phyloP scores from a whole-genome alignment of 1,140 invertebrate genomes.

The Homarus americanus region DNA sequence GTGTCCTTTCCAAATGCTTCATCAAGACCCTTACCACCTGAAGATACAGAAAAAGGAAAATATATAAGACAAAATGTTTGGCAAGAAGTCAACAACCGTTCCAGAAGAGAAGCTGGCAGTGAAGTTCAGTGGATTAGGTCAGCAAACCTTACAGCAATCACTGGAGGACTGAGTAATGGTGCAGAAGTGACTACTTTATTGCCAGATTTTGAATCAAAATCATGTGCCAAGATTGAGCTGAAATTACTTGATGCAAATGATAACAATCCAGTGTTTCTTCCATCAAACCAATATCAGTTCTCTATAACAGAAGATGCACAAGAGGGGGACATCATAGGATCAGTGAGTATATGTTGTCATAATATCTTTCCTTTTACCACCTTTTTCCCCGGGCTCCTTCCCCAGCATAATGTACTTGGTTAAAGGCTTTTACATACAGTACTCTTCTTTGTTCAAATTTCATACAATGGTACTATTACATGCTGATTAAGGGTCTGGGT shows the following conservation, averaged over 20 bases:
- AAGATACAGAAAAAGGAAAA: not conserved
- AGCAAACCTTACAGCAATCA: not conserved
- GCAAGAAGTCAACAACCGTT: not conserved
- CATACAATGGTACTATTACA: no score
- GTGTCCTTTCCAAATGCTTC: not conserved
- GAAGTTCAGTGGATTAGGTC: not conserved
- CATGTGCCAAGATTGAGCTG: slow-evolving; percentile 75
- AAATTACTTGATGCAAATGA: slow-evolving; percentile 74
- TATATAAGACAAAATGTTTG: not conserved
- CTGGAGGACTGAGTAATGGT: not conserved
- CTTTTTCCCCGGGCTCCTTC: no score
- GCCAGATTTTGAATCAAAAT: slow-evolving; percentile 36
- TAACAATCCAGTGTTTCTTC: slow-evolving; percentile 77
- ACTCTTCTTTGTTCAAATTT: no score
- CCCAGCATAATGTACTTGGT: no score
- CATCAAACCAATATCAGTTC: slow-evolving; percentile 92
- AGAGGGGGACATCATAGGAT: slow-evolving; percentile 85
- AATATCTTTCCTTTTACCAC: no score
- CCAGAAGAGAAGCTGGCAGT: not conserved
- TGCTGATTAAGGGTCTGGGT: no score
- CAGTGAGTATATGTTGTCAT: slow-evolving; percentile 39
- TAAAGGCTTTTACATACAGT: no score
- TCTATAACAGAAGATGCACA: slow-evolving; percentile 93
- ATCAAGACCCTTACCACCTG: not conserved
- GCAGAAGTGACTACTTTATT: not conserved